Evolutionary conservation across 1,140 invertebrate genomes (phyloP), one percentile per base, ranked within the genome.

Genomic region (Trypoxylus dichotomus): DNA sequence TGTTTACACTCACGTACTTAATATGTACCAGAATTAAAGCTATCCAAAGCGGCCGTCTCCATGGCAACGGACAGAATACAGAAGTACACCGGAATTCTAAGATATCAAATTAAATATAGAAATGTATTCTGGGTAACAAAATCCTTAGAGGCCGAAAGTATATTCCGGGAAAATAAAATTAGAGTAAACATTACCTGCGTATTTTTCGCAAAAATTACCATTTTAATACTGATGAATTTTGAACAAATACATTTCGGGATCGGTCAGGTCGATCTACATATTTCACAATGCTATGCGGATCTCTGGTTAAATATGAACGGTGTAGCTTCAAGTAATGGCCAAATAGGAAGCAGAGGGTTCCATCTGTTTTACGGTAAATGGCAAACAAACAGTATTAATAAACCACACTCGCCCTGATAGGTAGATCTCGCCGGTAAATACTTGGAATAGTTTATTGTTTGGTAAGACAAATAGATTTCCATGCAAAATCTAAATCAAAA

Each of bases 41-140:
- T 47, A 25, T 75, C 41, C 74, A 75, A 60, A 76, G 29, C 27
- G 47, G 54, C 75, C 24, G 80, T 81, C 77, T 47, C 79, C 80
- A 78, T 79, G 80, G 72, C 77, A 73, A 81, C 77, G 63, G 75
- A 76, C 79, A 78, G 75, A 79, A 78, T 74, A 79, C 75, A 78
- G 73, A 81, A 77, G 77, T 75, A 76, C 37, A 37, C 75, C 74
- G 79, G 76, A 76, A 77, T 75, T 79, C 75, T 73, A 47, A 68
- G 77, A 79, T 78, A 79, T 79, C 77, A 77, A 81, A 81, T 81
- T 81, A 81, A 81, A 81, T 81, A 81, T 81, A 81, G 80, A 81
- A 81, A 80, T 81, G 79, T 79, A 79, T 81, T 81, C 79, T 76
- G 77, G 37, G 74, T 72, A 76, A 73, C 68, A 68, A 68, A 27